Evolutionary conservation across 1,140 invertebrate genomes (phyloP).

Genomic region (Hermetia illucens): DNA sequence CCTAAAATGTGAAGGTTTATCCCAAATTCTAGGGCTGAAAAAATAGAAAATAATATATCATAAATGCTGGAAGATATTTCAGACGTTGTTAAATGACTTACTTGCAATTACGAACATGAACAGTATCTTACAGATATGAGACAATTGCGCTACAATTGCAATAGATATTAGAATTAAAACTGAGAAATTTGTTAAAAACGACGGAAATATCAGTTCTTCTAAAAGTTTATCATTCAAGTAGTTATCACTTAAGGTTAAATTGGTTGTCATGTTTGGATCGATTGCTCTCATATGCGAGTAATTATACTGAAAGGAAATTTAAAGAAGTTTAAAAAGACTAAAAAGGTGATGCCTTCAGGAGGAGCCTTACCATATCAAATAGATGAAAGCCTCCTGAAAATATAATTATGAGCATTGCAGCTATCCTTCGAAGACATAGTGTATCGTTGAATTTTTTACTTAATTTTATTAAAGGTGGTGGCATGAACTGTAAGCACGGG

Average conservation of each 20-base stretch:
- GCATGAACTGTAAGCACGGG: conserved; percentile 20
- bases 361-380: conserved; percentile 38
- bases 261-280: too few relatives aligned
- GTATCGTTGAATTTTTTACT: conserved; percentile 38
- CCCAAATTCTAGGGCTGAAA: not conserved
- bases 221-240: too few relatives aligned
- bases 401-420: conserved; percentile 37
- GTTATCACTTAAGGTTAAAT: too few relatives aligned
- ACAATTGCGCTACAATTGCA: conserved; percentile 56
- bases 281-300: too few relatives aligned
- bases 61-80: not conserved
- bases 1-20: not conserved
- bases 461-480: conserved; percentile 31
- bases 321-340: too few relatives aligned
- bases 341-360: too few relatives aligned
- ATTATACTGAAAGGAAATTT: too few relatives aligned
- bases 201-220: conserved; percentile 42
- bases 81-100: conserved; percentile 1
- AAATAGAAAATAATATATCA: not conserved
- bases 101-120: conserved; percentile 45
- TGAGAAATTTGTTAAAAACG: conserved; percentile 56
- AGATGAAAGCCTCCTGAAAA: conserved; percentile 40
- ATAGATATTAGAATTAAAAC: conserved; percentile 55
- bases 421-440: conserved; percentile 36
- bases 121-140: conserved; percentile 51